Base-by-base conservation (phyloP, 1,140 invertebrate species). In the Apis florea region DNA sequence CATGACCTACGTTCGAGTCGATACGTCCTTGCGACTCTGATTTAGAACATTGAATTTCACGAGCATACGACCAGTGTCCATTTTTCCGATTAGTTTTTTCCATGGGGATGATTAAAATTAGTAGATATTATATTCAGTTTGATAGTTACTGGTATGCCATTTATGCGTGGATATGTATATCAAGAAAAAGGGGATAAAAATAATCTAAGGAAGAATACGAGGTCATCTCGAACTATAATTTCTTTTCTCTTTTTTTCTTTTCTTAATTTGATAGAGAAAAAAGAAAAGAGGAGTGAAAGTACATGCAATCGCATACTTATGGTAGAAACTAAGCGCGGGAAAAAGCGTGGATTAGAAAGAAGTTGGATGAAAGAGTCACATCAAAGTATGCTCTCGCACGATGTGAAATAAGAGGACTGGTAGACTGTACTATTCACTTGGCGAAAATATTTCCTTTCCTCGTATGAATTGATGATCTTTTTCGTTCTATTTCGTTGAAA, bases 281-380 rank as follows among this genome's bases (percentile, higher is more conserved):
- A 64, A 40, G 66, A 59, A 74, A 56, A 17, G 15, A 58, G 40
- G 53, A 78, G 75, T 69, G 75, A 69, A 78, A 69, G 75, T 78
- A 17, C 3, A 10, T 68, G 40, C 21, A 51, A 53, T 56, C 63
- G 51, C 17, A 24, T 58, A 58, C 47, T 58, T 77, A 26, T 24
- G 51, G 56, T 56, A 73, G 54, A 26, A 40, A 82, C 69, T 64
- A 61, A 67, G 63, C 31, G 19, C 49, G 58, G 71, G 56, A 24
- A 58, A 72, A 82, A 31, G n/a, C 19, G 70, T 56, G 24, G 40
- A 72, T n/a, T 51, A 21, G 54, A 71, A 59, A 15, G 73, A 75
- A 40, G 26, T 19, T 40, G 40, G 49, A 21, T 66, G 26, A 68
- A 77, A 58, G 63, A 68, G 31, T 26, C 61, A 64, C 31, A 12